A percentile compares a stretch with the other conserved stretches of the same genome.
Evolutionary conservation across 2,888 invertebrate genomes (phyloP).

Genomic region (Clostera curtula): DNA sequence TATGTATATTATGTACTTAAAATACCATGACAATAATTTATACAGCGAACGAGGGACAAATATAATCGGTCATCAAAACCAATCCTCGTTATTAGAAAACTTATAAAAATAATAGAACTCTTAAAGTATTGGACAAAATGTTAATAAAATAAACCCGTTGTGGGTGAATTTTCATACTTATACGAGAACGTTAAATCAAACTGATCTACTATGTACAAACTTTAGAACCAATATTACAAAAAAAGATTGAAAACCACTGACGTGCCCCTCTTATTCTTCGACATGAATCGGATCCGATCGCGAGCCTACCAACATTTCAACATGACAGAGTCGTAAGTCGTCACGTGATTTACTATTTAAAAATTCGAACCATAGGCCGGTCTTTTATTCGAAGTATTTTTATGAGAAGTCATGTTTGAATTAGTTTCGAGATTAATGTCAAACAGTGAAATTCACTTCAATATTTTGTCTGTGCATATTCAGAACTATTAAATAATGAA

Average conservation of each 20-base stretch:
- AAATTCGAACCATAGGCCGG: too few species aligned
- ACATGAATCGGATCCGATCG: too few species aligned
- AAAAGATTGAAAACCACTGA: conserved; percentile 46
- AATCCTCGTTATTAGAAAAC: conserved; percentile 18
- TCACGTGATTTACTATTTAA: too few species aligned
- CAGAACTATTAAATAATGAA: too few species aligned
- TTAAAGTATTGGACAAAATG: conserved; percentile 55
- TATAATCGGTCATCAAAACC: conserved; percentile 28
- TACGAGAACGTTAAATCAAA: conserved; percentile 49
- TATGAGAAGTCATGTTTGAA: too few species aligned
- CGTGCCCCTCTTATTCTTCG: too few species aligned
- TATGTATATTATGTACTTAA: conserved; percentile 68
- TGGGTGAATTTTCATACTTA: conserved; percentile 36
- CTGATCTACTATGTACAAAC: conserved; percentile 57
- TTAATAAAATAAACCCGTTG: conserved; percentile 49
- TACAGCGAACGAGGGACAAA: conserved; percentile 60
- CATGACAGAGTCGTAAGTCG: too few species aligned
- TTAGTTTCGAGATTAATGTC: too few species aligned
- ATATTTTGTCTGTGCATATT: too few species aligned
- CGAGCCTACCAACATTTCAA: too few species aligned
- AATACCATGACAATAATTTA: conserved; percentile 68
- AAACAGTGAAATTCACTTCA: too few species aligned
- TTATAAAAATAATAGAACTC: conserved; percentile 32
- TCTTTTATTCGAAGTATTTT: too few species aligned
- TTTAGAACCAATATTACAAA: conserved; percentile 50